phyloP scores from a whole-genome alignment of 2,797 vertebrate species.

The Pteropus rufus region DNA sequence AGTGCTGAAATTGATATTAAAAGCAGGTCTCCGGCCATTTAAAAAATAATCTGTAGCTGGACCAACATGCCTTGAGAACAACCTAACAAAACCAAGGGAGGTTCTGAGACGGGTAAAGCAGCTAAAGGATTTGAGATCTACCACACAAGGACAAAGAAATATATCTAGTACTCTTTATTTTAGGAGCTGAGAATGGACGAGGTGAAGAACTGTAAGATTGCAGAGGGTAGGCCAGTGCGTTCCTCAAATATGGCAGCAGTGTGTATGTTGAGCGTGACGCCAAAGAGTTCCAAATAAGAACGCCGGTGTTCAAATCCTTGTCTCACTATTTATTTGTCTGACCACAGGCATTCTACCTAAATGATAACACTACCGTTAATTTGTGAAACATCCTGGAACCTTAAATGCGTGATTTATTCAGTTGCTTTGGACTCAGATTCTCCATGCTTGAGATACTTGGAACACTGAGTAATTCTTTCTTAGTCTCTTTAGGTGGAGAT shows the following conservation, averaged over 20 bases:
- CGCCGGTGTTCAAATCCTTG: neutral
- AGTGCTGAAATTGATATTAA: neutral
- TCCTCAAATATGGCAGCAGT: neutral
- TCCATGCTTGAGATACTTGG: neutral
- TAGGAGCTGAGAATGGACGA: neutral
- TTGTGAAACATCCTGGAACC: neutral
- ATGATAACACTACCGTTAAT: neutral
- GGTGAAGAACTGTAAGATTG: neutral
- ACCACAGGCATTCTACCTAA: neutral
- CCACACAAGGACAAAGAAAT: neutral
- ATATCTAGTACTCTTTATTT: neutral
- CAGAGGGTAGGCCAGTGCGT: neutral
- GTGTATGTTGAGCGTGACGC: neutral
- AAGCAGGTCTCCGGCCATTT: neutral
- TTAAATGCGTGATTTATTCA: neutral
- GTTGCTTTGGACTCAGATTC: neutral
- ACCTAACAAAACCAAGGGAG: neutral
- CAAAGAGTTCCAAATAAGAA: neutral
- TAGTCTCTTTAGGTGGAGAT: neutral
- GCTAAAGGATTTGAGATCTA: neutral
- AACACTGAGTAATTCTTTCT: neutral
- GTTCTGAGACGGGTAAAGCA: neutral
- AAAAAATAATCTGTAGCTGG: neutral
- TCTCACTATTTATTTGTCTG: neutral
- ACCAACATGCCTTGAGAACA: neutral